Base-by-base conservation (phyloP, 2,888 invertebrate genomes). In the Mythimna loreyi region DNA sequence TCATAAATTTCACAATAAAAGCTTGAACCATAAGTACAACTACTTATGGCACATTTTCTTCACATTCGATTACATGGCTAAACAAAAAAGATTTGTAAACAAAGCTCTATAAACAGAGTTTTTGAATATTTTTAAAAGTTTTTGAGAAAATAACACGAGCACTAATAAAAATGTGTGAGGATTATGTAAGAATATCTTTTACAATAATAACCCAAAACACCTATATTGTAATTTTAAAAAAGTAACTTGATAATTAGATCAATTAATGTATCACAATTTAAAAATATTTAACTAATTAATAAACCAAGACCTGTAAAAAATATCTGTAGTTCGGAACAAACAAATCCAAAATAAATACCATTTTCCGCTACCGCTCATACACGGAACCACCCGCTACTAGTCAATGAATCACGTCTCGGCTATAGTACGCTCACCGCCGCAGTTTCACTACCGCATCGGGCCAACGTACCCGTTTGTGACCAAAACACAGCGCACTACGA, bases 391-490 rank as follows among this genome's bases (percentile, higher is more conserved):
- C 25, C 6, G n/a, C 67, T 45, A 67, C 30, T 72, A 66, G 56
- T 79, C 62, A 83, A 85, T 86, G 85, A 85, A 85, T 85, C 85
- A 86, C 81, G 53, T 33, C 36, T 47, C 33, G 57, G 19, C 71
- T 58, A 75, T 81, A 75, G 76, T 81, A 77, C 84, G 67, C 64
- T 69, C 66, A 47, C 67, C 50, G 67, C 9, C 56, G 62, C 75
- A 84, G 84, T 84, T 84, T 83, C 84, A 85, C 84, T 83, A 82
- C 72, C 71, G 67, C 76, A 13, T 64, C 83, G 75, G 84, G 78
- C 78, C 80, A 80, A 80, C 49, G 82, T 64, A 82, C 85, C 57
- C 82, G 81, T 60, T 13, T 16, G 45, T 50, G 9, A 61, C 56
- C 67, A 60, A 60, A 67, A 67, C 61, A 55, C 55, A 40, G 21